Conservation (phyloP, 2,113 vertebrate genomes). For the Pachyramphus minor region DNA sequence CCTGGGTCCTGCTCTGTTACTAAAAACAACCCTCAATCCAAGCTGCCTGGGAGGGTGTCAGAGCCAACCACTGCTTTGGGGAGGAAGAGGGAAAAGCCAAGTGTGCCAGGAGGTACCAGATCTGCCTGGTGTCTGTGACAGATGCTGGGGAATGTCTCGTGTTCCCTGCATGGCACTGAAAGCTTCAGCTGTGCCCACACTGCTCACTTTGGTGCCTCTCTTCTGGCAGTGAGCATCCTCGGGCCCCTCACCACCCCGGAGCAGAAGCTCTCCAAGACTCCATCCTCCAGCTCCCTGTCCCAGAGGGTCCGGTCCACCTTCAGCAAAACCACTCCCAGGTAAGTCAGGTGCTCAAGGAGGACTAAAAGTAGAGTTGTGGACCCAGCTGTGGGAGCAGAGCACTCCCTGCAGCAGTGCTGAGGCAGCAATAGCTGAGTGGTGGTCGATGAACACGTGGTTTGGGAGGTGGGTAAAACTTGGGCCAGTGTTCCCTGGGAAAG, state of each 20-base stretch:
- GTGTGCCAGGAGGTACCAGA: neutral
- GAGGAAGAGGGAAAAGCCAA: neutral
- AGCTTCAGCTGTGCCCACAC: neutral
- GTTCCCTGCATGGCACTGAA: neutral
- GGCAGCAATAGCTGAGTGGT: neutral
- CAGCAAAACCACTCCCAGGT: constrained; percentile 89
- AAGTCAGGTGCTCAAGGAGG: neutral
- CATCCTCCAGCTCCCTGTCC: constrained; percentile 90
- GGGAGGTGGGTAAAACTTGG: neutral
- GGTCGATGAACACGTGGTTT: accelerated
- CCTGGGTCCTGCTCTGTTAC: neutral
- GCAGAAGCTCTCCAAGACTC: constrained; percentile 88
- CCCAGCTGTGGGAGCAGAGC: neutral
- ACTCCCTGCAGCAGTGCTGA: neutral
- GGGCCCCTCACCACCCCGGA: constrained; percentile 95
- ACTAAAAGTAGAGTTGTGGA: neutral
- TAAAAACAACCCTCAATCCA: neutral
- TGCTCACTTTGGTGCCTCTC: neutral
- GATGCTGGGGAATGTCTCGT: neutral
- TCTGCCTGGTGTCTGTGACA: neutral
- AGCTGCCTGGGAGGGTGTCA: neutral
- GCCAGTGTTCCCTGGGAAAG: no score
- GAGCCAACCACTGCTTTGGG: neutral
- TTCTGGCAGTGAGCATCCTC: constrained; percentile 85
- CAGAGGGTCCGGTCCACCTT: constrained; percentile 88